Conservation (phyloP, 2,797 vertebrate species). For the Rhincodon typus region DNA sequence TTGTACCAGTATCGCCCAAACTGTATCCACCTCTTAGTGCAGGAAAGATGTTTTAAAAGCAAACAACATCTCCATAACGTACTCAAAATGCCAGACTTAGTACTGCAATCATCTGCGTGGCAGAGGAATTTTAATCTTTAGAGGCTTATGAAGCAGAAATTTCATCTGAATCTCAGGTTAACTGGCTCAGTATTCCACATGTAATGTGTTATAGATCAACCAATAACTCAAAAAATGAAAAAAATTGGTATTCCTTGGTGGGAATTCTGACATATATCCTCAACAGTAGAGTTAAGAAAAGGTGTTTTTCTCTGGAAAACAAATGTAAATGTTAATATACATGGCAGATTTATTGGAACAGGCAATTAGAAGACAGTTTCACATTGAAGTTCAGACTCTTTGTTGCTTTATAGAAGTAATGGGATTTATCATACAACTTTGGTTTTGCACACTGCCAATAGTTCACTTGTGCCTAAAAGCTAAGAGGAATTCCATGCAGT, state of each 20-base stretch:
- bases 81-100: neutral
- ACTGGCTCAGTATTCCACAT: neutral
- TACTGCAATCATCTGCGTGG: neutral
- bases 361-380: neutral
- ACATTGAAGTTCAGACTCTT: neutral
- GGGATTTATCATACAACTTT: neutral
- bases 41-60: neutral
- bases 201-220: neutral
- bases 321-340: neutral
- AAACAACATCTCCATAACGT: neutral
- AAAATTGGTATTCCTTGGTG: neutral
- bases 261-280: neutral
- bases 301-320: neutral
- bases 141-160: neutral
- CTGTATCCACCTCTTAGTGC: neutral
- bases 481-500: neutral
- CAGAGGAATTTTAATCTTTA: neutral
- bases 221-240: neutral
- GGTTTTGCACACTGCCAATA: too few species aligned
- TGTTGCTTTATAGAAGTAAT: neutral
- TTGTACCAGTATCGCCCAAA: neutral
- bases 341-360: neutral
- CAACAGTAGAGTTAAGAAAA: neutral
- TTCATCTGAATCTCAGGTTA: neutral
- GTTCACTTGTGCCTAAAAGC: neutral